Percentiles rank a stretch among this genome's conserved stretches.
Conservation (phyloP, 2,888 invertebrate species). For the Hypomecis atomaria region DNA sequence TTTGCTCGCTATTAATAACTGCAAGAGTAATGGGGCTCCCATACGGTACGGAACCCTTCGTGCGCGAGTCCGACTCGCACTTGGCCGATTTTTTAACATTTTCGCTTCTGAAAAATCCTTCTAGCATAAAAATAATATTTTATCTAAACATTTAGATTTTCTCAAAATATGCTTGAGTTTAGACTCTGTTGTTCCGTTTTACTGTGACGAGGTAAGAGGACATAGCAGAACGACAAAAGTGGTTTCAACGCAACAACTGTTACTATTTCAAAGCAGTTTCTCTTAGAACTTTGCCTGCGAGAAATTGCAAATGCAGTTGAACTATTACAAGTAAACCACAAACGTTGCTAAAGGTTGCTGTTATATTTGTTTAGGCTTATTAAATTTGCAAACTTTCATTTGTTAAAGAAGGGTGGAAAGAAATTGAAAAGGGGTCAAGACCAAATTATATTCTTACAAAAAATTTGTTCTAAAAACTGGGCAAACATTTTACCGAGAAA, state of each 20-base stretch:
- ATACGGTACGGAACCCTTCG: no score
- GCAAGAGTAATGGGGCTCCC: no score
- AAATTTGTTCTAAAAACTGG: neutral
- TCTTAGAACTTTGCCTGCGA: slow-evolving; percentile 4
- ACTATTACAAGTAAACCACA: slow-evolving; percentile 5
- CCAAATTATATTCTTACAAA: neutral
- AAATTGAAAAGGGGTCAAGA: no score
- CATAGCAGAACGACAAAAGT: slow-evolving; percentile 17
- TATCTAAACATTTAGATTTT: no score
- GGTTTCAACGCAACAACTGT: slow-evolving; percentile 13
- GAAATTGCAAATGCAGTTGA: slow-evolving; percentile 3
- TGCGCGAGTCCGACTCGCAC: no score
- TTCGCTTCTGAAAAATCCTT: no score
- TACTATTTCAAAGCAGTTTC: slow-evolving; percentile 13
- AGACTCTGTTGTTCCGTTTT: slow-evolving; percentile 3
- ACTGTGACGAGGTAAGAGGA: slow-evolving; percentile 3
- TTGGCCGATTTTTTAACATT: no score
- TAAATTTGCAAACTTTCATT: no score
- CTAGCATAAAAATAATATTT: no score
- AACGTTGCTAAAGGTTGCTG: neutral
- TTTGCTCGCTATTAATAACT: no score
- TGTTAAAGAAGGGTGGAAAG: no score
- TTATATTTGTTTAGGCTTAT: no score
- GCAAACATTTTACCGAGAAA: neutral
- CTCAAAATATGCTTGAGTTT: neutral